Percentiles rank a stretch among this genome's conserved stretches.
Evolutionary conservation across 2,888 invertebrate species (phyloP).

Genomic region (Tenthredo mesomela): DNA sequence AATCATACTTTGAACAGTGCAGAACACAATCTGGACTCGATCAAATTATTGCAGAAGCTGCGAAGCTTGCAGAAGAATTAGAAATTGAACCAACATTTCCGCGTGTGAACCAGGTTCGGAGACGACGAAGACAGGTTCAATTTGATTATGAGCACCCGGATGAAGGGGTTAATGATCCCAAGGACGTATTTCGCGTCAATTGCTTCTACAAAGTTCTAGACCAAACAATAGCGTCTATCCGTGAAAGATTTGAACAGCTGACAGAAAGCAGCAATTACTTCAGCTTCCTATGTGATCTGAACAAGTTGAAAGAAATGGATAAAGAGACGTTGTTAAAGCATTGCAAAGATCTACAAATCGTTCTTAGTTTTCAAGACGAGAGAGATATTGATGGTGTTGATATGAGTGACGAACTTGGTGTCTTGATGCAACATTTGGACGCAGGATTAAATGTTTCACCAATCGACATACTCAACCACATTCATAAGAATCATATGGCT

Average conservation of each 20-base stretch:
- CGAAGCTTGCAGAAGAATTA: slow-evolving; percentile 8
- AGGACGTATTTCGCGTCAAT: not conserved
- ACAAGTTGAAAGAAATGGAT: slow-evolving; percentile 54
- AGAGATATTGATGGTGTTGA: slow-evolving; percentile 55
- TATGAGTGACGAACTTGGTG: slow-evolving; percentile 56
- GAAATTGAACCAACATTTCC: not conserved
- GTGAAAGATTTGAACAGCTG: slow-evolving; percentile 17
- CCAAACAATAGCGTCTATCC: not conserved
- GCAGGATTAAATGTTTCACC: slow-evolving; percentile 43
- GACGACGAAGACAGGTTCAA: not conserved
- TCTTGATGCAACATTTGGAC: slow-evolving; percentile 53
- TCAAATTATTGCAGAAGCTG: slow-evolving; percentile 18
- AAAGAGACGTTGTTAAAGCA: slow-evolving; percentile 55
- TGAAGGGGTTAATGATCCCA: not conserved
- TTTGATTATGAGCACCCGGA: not conserved
- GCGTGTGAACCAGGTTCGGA: not conserved
- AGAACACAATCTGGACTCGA: slow-evolving; percentile 4
- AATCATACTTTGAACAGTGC: slow-evolving; percentile 11
- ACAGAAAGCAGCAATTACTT: slow-evolving; percentile 14
- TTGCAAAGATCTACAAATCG: slow-evolving; percentile 54
- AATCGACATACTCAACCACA: slow-evolving; percentile 45
- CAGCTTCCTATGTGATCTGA: slow-evolving; percentile 26
- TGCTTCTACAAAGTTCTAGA: not conserved
- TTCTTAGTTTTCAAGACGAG: slow-evolving; percentile 47
- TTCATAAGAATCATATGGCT: not conserved